Evolutionary conservation across 2,888 invertebrate genomes (phyloP).

Genomic region (Cheilosia vernalis): DNA sequence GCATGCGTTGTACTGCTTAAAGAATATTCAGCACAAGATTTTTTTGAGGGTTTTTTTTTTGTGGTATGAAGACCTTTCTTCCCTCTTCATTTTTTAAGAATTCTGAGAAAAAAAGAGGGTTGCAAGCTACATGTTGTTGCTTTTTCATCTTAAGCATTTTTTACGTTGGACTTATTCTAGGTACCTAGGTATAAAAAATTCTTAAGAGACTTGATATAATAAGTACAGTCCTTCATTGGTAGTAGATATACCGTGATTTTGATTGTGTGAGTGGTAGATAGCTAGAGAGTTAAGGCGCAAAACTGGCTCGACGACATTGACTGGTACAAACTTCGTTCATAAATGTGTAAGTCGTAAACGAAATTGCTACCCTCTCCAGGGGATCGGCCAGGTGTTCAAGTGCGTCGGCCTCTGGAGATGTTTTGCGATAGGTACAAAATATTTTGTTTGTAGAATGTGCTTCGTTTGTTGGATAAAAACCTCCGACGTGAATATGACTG

Average conservation of each 20-base stretch:
- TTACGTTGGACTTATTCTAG: slow-evolving; percentile 19
- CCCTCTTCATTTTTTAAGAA: slow-evolving; percentile 56
- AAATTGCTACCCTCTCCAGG: slow-evolving; percentile 74
- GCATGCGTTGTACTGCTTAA: slow-evolving; percentile 68
- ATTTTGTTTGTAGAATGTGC: background rate
- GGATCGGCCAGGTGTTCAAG: slow-evolving; percentile 77
- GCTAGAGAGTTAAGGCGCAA: slow-evolving; percentile 32
- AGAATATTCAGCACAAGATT: slow-evolving; percentile 68
- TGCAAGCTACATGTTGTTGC: slow-evolving; percentile 67
- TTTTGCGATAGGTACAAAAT: slow-evolving; percentile 45
- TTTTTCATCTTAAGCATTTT: slow-evolving; percentile 66
- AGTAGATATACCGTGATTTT: slow-evolving; percentile 46
- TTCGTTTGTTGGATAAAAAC: slow-evolving; percentile 17
- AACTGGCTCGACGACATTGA: slow-evolving; percentile 73
- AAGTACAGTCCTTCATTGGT: slow-evolving; percentile 51
- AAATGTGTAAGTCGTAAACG: slow-evolving; percentile 72
- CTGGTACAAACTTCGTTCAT: slow-evolving; percentile 65
- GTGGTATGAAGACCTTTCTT: slow-evolving; percentile 50
- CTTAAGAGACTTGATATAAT: slow-evolving; percentile 56
- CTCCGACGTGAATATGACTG: slow-evolving; percentile 2
- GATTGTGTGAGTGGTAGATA: slow-evolving; percentile 53
- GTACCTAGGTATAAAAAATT: slow-evolving; percentile 47
- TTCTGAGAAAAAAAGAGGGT: slow-evolving; percentile 69
- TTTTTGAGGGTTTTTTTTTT: slow-evolving; percentile 42
- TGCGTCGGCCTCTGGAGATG: slow-evolving; percentile 75